Evolutionary conservation across 1,140 invertebrate genomes (phyloP).

Genomic region (Heliothis virescens): DNA sequence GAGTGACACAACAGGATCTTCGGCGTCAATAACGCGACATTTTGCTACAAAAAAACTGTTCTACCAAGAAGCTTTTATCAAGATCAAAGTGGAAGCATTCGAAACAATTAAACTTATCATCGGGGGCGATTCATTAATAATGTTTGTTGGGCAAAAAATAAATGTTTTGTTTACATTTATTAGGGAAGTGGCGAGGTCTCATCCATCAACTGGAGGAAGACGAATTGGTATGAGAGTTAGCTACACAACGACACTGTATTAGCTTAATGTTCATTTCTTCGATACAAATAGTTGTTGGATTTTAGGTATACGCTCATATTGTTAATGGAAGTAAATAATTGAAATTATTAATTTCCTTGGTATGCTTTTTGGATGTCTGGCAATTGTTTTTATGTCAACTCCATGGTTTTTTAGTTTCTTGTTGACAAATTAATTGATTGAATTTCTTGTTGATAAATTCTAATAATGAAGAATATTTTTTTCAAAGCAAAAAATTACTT

Average conservation of each 20-base stretch:
- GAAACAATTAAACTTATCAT: constrained; percentile 81
- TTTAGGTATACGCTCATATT: neutral
- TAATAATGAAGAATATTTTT: too few relatives aligned
- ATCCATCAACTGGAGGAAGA: constrained; percentile 79
- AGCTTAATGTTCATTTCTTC: constrained; percentile 61
- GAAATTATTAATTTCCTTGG: too few relatives aligned
- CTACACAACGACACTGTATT: constrained; percentile 62
- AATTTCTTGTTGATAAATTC: too few relatives aligned
- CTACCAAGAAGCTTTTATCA: constrained; percentile 65
- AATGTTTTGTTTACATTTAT: constrained; percentile 84
- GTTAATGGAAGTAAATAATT: too few relatives aligned
- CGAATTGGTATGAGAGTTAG: constrained; percentile 63
- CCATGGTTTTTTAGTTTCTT: too few relatives aligned
- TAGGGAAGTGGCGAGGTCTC: constrained; percentile 75
- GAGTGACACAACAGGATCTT: constrained; percentile 52
- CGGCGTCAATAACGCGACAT: constrained; percentile 64
- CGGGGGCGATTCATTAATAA: constrained; percentile 75
- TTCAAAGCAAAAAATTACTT: too few relatives aligned
- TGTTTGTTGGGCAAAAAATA: constrained; percentile 72
- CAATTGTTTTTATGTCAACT: too few relatives aligned
- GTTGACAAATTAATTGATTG: too few relatives aligned
- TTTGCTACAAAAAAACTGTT: constrained; percentile 63
- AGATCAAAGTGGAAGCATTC: constrained; percentile 69
- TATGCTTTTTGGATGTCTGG: too few relatives aligned
- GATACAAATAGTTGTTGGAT: constrained; percentile 1